Base-by-base conservation (phyloP, 1,140 invertebrate genomes). In the Episyrphus balteatus region DNA sequence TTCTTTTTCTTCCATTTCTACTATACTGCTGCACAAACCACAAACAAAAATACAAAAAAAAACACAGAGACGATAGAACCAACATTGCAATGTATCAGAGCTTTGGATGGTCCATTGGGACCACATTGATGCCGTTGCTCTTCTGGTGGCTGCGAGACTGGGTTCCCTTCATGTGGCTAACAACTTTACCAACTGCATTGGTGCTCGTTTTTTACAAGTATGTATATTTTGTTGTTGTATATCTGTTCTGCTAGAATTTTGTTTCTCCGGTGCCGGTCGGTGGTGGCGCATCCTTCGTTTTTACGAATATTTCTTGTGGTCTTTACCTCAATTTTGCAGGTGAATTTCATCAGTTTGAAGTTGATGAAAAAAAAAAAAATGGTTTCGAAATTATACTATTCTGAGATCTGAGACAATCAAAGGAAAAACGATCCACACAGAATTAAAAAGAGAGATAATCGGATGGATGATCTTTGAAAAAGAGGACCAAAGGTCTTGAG, bases 91-190 rank as follows among this genome's bases (percentile, higher is more conserved):
- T 73, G 51, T 55, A 70, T 44, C 72, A 73, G 53, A 71, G 61
- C 51, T 46, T 69, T 18, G 72, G 71, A 38, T 73, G 70, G 62
- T 76, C 73, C 44, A 43, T 72, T 19, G 76, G 76, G 18, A 62
- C 78, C 13, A 71, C 71, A 38, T 19, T 75, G 21, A 66, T 79
- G 66, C 73, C 77, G 1, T 54, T 79, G 39, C 52, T 79, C 3
- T 76, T 70, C 58, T 80, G 78, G 78, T 69, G 67, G 57, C 47
- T 74, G 31, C 58, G 71, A 52, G 69, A 76, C 54, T 80, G 78
- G 78, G 66, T 70, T 47, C 51, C 59, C 48, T 77, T 77, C 53
- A 63, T 75, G 50, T 62, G 71, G 51, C 51, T 70, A 9, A 73
- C 74, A 13, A 74, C 70, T 18, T 41, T 58, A 39, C 68, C 71